Evolutionary conservation across 2,888 invertebrate genomes (phyloP).

Genomic region (Drosophila gaucha): DNA sequence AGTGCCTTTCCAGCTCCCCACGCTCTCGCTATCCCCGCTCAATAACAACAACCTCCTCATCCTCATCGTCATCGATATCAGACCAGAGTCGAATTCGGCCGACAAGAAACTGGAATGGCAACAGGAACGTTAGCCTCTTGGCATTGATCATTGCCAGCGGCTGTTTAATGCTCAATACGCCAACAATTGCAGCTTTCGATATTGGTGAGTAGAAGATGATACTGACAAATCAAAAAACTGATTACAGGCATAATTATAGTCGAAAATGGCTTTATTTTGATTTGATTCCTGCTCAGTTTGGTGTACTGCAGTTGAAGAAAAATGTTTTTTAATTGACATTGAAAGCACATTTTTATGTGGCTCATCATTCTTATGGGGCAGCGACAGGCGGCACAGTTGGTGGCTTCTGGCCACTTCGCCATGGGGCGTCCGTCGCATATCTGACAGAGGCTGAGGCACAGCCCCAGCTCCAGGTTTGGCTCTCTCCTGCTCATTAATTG

Average conservation of each 20-base stretch:
- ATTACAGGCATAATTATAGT: conserved; percentile 35
- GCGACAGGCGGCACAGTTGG: conserved; percentile 62
- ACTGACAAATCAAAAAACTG: conserved; percentile 41
- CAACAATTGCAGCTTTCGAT: conserved; percentile 76
- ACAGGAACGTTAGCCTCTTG: conserved; percentile 69
- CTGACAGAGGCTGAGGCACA: not conserved
- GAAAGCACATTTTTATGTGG: conserved; percentile 71
- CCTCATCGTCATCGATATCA: conserved; percentile 36
- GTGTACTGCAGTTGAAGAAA: conserved; percentile 21
- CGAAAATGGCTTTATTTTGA: conserved; percentile 30
- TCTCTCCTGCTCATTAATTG: conserved; percentile 65
- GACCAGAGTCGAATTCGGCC: conserved; percentile 36
- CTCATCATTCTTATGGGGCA: conserved; percentile 58
- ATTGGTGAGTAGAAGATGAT: conserved; percentile 75
- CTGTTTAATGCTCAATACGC: conserved; percentile 72
- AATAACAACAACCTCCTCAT: not conserved
- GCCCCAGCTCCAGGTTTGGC: not conserved
- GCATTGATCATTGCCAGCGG: conserved; percentile 73
- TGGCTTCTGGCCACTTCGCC: conserved; percentile 34
- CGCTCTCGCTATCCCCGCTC: conserved; percentile 41
- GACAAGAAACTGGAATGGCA: conserved; percentile 46
- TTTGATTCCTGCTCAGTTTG: too few relatives aligned
- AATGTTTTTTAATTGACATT: conserved; percentile 77
- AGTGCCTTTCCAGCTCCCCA: conserved; percentile 80
- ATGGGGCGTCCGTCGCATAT: conserved; percentile 49